Conservation (phyloP, 2,113 vertebrate genomes). For the Empidonax traillii region DNA sequence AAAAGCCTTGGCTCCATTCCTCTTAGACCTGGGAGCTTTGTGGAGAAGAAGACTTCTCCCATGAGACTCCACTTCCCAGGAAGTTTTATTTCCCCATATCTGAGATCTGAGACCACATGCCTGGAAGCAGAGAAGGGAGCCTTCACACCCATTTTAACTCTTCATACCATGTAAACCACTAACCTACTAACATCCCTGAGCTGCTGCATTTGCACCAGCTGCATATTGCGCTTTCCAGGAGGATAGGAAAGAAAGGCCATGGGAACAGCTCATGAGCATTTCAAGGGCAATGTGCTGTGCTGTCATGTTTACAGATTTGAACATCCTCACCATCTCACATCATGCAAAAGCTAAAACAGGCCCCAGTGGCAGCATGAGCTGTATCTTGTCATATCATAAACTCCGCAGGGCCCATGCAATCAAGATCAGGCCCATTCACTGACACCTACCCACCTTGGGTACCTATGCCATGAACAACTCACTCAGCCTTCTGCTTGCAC, state of each 20-base stretch:
- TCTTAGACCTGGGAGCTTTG: not conserved
- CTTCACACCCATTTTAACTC: not conserved
- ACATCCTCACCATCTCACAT: not conserved
- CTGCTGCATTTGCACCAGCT: not conserved
- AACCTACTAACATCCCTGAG: not conserved
- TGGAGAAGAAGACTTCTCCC: not conserved
- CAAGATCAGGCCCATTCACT: not conserved
- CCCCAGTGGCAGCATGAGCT: rapidly evolving
- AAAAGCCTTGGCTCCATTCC: not conserved
- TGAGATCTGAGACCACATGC: not conserved
- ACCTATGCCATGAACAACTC: not conserved
- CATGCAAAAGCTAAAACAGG: not conserved
- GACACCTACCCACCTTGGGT: not conserved
- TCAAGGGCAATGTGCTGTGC: not conserved
- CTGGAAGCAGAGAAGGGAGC: not conserved
- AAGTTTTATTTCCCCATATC: slow-evolving; percentile 10
- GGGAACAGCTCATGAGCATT: not conserved
- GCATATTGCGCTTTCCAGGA: not conserved
- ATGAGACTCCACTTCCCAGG: not conserved
- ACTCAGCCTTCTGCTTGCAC: not conserved
- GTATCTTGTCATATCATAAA: not conserved
- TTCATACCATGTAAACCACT: not conserved
- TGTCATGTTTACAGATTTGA: not conserved
- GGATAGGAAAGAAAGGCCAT: not conserved
- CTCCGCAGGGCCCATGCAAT: rapidly evolving